A percentile compares a stretch with the other conserved stretches of the same genome.
phyloP scores from a whole-genome alignment of 2,113 vertebrate genomes.

The Donacobius atricapilla region DNA sequence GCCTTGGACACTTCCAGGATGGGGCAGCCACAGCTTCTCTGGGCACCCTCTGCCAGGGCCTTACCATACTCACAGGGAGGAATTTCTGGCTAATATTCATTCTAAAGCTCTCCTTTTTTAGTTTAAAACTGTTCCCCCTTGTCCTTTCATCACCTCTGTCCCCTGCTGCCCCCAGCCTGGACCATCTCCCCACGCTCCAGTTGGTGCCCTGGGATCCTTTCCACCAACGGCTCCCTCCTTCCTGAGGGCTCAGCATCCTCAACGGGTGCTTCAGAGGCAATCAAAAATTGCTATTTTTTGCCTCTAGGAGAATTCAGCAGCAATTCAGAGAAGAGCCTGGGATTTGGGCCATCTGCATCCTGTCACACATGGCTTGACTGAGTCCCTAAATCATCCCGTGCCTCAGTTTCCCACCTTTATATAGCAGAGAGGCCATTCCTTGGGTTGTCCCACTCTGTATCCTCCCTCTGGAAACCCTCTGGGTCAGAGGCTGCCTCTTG shows the following conservation, averaged over 20 bases:
- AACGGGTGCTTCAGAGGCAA: slow-evolving; percentile 19
- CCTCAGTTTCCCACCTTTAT: neutral
- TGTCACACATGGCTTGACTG: neutral
- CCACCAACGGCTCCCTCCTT: neutral
- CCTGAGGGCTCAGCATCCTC: slow-evolving; percentile 23
- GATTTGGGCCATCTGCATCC: neutral
- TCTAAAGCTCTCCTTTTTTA: neutral
- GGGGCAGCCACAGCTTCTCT: neutral
- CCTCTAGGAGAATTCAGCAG: slow-evolving; percentile 14
- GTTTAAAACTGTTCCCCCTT: neutral
- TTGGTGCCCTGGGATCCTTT: neutral
- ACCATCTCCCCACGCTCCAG: neutral
- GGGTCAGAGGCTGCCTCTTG: neutral
- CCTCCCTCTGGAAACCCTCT: neutral
- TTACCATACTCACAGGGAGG: neutral
- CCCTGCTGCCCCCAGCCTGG: neutral
- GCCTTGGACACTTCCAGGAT: neutral
- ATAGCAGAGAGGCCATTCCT: neutral
- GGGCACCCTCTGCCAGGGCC: neutral
- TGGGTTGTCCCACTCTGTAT: neutral
- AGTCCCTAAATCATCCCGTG: neutral
- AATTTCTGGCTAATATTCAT: neutral
- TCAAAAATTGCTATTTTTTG: slow-evolving; percentile 30
- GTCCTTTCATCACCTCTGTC: neutral
- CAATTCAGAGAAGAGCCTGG: slow-evolving; percentile 22